Percentiles rank a stretch among this genome's conserved stretches.
These are phyloP conservation scores for Leptatherina wallacei DNA, from an alignment of 2,797 vertebrate genomes.

Conservation along the genomic window DNA sequence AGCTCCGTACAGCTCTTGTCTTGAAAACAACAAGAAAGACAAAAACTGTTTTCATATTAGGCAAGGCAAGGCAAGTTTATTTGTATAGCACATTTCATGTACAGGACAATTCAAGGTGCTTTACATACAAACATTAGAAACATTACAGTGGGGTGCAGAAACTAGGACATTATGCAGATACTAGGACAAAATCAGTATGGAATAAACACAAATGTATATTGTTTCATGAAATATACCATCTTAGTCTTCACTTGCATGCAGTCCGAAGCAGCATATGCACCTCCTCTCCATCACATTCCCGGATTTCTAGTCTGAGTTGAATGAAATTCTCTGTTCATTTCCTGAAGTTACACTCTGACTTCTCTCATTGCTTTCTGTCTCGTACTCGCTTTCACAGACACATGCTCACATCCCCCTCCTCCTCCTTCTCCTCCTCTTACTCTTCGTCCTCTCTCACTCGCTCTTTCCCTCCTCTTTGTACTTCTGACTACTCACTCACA, in stretches of 20 bases:
- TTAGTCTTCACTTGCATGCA: background rate
- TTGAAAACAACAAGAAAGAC: background rate
- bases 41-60: background rate
- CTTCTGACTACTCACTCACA: slow-evolving; percentile 67
- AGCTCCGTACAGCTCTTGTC: background rate
- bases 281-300: slow-evolving; percentile 35
- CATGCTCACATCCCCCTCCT: slow-evolving; percentile 15
- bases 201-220: background rate
- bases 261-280: slow-evolving; percentile 9
- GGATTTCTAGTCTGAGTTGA: slow-evolving; percentile 70
- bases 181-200: background rate
- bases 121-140: too few relatives aligned
- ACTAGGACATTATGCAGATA: background rate
- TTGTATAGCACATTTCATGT: too few relatives aligned
- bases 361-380: slow-evolving; percentile 34
- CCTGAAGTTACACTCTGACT: slow-evolving; percentile 74
- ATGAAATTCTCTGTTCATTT: slow-evolving; percentile 85
- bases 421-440: slow-evolving; percentile 21
- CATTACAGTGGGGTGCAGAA: too few relatives aligned
- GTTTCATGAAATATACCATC: background rate
- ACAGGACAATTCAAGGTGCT: too few relatives aligned
- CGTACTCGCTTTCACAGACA: slow-evolving; percentile 23
- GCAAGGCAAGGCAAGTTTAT: too few relatives aligned
- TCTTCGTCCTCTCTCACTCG: slow-evolving; percentile 5
- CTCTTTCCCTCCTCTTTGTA: slow-evolving; percentile 56